Percentiles rank a stretch among this genome's conserved stretches.
These are phyloP conservation scores for Metacarcinus magister DNA, from an alignment of 2,888 invertebrate genomes.

Conservation along the genomic window DNA sequence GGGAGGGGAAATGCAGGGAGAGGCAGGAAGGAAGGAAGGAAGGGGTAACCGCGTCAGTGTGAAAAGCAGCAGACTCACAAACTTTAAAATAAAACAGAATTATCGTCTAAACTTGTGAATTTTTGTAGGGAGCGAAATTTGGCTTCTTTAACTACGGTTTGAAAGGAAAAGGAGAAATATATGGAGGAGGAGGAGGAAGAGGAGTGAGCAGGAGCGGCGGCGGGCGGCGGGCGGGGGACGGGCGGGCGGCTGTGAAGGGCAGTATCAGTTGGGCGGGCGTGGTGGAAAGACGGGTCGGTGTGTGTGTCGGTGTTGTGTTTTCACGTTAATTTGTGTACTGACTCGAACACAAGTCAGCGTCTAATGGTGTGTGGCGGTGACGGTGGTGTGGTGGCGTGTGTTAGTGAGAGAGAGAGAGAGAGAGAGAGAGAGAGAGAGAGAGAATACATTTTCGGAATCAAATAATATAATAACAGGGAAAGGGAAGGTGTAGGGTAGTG, in stretches of 20 bases:
- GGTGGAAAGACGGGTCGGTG: background rate
- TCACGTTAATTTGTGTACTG: background rate
- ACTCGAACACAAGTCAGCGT: background rate
- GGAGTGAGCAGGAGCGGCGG: background rate
- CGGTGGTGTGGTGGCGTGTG: background rate
- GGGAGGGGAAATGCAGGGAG: background rate
- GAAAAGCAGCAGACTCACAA: background rate
- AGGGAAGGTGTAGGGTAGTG: too few relatives aligned
- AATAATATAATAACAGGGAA: background rate
- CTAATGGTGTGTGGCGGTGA: background rate
- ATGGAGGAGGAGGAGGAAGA: constrained; percentile 1
- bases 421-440: background rate
- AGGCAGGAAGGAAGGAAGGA: background rate
- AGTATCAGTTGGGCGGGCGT: constrained; percentile 19
- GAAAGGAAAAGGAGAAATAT: constrained; percentile 30
- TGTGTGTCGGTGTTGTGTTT: background rate
- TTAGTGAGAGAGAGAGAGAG: background rate
- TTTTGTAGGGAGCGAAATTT: constrained; percentile 23
- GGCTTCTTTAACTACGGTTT: constrained; percentile 13
- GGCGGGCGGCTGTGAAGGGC: background rate
- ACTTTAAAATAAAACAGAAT: background rate
- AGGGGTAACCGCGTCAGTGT: too few relatives aligned
- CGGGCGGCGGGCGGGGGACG: background rate
- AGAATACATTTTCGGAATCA: background rate
- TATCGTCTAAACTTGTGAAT: constrained; percentile 42